Evolutionary conservation across 2,888 invertebrate species (phyloP).

Genomic region (Holacanthella duospinosa): DNA sequence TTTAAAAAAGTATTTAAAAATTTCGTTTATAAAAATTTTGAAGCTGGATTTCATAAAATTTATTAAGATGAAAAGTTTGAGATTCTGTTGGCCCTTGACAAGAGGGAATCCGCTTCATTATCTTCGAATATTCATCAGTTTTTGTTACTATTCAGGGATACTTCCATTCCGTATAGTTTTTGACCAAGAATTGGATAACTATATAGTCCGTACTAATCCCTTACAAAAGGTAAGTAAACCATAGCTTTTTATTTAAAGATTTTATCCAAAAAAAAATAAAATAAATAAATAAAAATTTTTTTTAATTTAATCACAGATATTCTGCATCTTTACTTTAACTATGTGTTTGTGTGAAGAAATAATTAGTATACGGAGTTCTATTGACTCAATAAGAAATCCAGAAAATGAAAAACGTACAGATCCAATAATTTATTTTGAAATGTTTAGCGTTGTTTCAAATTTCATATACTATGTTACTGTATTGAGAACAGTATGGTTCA

Average conservation of each 20-base stretch:
- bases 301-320: not conserved
- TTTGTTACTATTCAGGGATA: not conserved
- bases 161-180: slow-evolving; percentile 6
- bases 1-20: not conserved
- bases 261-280: not conserved
- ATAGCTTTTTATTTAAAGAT: not conserved
- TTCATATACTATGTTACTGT: slow-evolving; percentile 3
- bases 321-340: not conserved
- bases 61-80: too few relatives aligned
- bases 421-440: slow-evolving; percentile 8
- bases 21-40: too few relatives aligned
- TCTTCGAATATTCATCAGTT: slow-evolving; percentile 1
- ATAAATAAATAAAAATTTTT: not conserved
- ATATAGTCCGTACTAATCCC: not conserved
- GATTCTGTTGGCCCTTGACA: not conserved
- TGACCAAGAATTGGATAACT: not conserved
- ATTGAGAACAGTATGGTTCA: slow-evolving; percentile 7
- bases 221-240: not conserved
- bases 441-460: slow-evolving; percentile 6
- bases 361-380: not conserved
- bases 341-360: slow-evolving; percentile 4
- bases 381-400: slow-evolving; percentile 1
- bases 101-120: slow-evolving; percentile 1
- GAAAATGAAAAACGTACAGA: not conserved
- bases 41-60: too few relatives aligned